phyloP scores from a whole-genome alignment of 2,113 vertebrate genomes.

The Erpornis zantholeuca region DNA sequence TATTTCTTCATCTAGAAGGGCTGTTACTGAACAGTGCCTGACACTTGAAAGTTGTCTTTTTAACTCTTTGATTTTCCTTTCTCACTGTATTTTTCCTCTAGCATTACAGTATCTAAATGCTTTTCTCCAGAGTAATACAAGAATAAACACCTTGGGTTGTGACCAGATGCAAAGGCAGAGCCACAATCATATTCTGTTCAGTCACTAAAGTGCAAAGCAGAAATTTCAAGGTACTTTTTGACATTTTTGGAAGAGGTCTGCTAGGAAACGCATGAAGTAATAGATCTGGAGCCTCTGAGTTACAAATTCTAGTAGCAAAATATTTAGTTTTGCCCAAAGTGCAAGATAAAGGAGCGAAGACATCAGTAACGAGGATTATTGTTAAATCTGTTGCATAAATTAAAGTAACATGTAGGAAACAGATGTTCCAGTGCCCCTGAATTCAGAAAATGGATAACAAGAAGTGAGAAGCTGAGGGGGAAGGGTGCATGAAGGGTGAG shows the following conservation, averaged over 20 bases:
- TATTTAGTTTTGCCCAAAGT: neutral
- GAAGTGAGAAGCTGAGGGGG: neutral
- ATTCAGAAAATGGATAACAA: neutral
- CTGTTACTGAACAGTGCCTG: neutral
- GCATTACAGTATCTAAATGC: neutral
- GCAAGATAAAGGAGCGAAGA: neutral
- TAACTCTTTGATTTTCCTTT: neutral
- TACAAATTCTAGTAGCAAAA: neutral
- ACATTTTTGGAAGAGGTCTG: neutral
- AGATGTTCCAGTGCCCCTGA: neutral
- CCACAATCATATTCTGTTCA: neutral
- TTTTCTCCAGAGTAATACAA: neutral
- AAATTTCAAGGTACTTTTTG: neutral
- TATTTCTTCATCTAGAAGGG: neutral
- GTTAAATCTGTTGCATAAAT: neutral
- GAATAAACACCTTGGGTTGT: neutral
- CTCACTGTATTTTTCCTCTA: neutral
- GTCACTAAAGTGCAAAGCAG: neutral
- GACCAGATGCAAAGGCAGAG: neutral
- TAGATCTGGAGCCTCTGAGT: neutral
- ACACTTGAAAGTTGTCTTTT: neutral
- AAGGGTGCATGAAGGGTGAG: neutral
- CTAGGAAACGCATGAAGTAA: neutral
- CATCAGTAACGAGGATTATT: neutral
- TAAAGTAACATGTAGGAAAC: neutral